Evolutionary conservation across 1,140 invertebrate species (phyloP).

Genomic region (Cataglyphis hispanica): DNA sequence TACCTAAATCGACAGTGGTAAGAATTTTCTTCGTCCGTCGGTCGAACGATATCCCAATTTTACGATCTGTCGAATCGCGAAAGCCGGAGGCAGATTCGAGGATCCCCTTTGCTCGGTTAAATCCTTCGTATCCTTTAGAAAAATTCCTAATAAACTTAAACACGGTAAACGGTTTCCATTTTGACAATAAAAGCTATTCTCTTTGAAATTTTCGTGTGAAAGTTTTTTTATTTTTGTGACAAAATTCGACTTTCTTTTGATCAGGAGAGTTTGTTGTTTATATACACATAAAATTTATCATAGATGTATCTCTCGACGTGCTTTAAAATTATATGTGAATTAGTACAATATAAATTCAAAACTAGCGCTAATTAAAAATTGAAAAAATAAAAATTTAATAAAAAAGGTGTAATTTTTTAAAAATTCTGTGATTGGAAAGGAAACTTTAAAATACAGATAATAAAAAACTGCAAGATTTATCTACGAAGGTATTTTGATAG

Average conservation of each 20-base stretch:
- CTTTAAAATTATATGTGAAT: neutral
- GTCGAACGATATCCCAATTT: conserved; percentile 75
- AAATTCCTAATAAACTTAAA: conserved; percentile 53
- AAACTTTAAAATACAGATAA: neutral
- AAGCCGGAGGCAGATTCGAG: conserved; percentile 45
- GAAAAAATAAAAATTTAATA: neutral
- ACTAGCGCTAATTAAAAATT: neutral
- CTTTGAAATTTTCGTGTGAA: conserved; percentile 16
- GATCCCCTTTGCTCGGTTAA: conserved; percentile 35
- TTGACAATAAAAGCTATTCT: conserved; percentile 12
- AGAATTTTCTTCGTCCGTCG: conserved; percentile 41
- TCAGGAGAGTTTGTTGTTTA: neutral
- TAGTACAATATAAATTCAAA: neutral
- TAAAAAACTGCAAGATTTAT: conserved; percentile 23
- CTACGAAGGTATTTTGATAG: conserved; percentile 39
- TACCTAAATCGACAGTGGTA: conserved; percentile 52
- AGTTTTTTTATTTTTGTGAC: conserved; percentile 11
- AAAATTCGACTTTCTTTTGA: neutral
- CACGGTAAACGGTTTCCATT: conserved; percentile 42
- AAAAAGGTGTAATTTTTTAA: neutral
- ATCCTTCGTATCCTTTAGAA: conserved; percentile 36
- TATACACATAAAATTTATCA: neutral
- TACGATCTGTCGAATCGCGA: conserved; percentile 68
- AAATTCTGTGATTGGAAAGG: neutral
- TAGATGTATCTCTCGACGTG: neutral